These are phyloP conservation scores for Idaea biselata DNA, from an alignment of 2,888 invertebrate genomes.

Conservation along the genomic window DNA sequence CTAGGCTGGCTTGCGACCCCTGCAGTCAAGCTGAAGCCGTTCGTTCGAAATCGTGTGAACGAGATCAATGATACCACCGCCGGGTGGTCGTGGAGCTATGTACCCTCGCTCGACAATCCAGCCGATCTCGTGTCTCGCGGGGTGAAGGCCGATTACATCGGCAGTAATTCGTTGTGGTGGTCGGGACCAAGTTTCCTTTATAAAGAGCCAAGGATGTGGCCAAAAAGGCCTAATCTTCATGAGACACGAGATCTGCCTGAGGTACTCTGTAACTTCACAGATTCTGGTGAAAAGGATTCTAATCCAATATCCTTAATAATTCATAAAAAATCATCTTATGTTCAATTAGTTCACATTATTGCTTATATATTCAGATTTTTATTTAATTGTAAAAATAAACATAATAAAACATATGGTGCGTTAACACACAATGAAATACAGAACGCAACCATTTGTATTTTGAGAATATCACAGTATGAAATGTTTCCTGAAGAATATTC, in stretches of 20 bases:
- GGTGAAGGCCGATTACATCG: conserved; percentile 6
- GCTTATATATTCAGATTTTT: background rate
- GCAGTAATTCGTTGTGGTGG: conserved; percentile 11
- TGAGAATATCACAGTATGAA: conserved; percentile 7
- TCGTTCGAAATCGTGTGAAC: conserved; percentile 17
- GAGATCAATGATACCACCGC: conserved; percentile 14
- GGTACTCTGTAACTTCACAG: background rate
- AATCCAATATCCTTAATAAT: background rate
- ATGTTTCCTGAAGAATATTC: conserved; percentile 14
- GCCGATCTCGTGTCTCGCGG: conserved; percentile 14
- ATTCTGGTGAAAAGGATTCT: background rate
- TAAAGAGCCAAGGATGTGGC: background rate
- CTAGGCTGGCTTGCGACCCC: conserved; percentile 22
- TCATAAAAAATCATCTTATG: background rate
- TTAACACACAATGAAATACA: conserved; percentile 12
- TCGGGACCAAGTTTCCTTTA: conserved; percentile 11
- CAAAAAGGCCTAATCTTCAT: conserved; percentile 1
- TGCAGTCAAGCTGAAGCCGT: conserved; percentile 16
- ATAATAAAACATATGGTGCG: conserved; percentile 7
- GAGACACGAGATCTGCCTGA: conserved; percentile 5
- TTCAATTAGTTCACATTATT: background rate
- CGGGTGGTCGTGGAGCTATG: conserved; percentile 7
- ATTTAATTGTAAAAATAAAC: conserved; percentile 8
- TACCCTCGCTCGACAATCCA: conserved; percentile 9
- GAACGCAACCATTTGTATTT: conserved; percentile 1